Evolutionary conservation across 2,797 vertebrate genomes (phyloP).

Genomic region (Enteromius unitaeniatus): DNA sequence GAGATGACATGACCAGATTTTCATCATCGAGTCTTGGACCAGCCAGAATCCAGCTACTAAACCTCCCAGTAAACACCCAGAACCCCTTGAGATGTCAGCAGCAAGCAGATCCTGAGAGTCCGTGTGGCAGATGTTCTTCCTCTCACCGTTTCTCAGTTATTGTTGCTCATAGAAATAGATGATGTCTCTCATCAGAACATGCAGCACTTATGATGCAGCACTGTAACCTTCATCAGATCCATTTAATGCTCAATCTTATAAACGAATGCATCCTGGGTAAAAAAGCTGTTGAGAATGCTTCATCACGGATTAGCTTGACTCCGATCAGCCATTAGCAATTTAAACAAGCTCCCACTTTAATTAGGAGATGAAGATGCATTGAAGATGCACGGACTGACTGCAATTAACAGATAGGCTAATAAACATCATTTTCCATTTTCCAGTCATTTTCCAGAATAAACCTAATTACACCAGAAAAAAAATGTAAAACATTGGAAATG

Average conservation of each 20-base stretch:
- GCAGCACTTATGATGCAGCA: not conserved
- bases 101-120: not conserved
- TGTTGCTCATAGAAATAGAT: not conserved
- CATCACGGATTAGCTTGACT: not conserved
- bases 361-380: not conserved
- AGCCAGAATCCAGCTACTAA: not conserved
- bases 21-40: not conserved
- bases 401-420: not conserved
- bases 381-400: not conserved
- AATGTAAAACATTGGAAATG: not conserved
- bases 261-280: not conserved
- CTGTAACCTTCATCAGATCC: conserved; percentile 1
- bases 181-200: not conserved
- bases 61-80: not conserved
- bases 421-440: not conserved
- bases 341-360: not conserved
- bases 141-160: not conserved
- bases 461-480: not conserved
- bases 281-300: not conserved
- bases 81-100: not conserved
- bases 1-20: not conserved
- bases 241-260: not conserved
- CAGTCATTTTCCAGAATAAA: not conserved
- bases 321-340: not conserved
- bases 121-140: not conserved